phyloP scores from a whole-genome alignment of 2,888 invertebrate genomes.

The Hoplodrina ambigua region DNA sequence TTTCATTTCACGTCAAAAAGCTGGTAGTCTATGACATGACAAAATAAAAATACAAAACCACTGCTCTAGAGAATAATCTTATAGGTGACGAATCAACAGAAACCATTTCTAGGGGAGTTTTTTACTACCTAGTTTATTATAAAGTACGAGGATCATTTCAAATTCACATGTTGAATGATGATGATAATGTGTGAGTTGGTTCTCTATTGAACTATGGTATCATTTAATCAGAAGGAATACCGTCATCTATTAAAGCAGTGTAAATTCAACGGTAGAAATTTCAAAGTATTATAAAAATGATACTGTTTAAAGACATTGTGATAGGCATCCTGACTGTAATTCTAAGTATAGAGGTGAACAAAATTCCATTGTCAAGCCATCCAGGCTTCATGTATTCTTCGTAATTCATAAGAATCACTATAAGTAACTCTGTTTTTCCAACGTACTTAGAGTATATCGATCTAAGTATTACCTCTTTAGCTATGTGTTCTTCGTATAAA shows the following conservation, averaged over 20 bases:
- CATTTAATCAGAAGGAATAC: neutral
- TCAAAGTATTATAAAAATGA: no score
- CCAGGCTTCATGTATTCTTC: neutral
- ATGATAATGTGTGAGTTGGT: no score
- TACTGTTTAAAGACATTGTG: no score
- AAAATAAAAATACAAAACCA: no score
- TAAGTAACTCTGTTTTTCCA: neutral
- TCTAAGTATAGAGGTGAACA: neutral
- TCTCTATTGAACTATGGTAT: neutral
- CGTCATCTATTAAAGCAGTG: no score
- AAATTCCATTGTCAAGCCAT: no score
- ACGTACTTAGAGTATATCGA: neutral
- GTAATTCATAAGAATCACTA: neutral
- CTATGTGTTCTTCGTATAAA: neutral
- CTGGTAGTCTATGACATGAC: no score
- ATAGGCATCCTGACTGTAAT: no score
- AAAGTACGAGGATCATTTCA: constrained; percentile 1
- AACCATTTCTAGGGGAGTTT: neutral
- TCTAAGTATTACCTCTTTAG: neutral
- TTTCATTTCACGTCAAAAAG: no score
- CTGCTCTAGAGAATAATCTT: neutral
- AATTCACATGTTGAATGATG: constrained; percentile 5
- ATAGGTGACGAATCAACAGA: neutral
- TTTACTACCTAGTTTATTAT: neutral
- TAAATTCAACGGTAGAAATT: no score